Conservation (phyloP, 2,888 invertebrate genomes). For the Diplolepis rosae region DNA sequence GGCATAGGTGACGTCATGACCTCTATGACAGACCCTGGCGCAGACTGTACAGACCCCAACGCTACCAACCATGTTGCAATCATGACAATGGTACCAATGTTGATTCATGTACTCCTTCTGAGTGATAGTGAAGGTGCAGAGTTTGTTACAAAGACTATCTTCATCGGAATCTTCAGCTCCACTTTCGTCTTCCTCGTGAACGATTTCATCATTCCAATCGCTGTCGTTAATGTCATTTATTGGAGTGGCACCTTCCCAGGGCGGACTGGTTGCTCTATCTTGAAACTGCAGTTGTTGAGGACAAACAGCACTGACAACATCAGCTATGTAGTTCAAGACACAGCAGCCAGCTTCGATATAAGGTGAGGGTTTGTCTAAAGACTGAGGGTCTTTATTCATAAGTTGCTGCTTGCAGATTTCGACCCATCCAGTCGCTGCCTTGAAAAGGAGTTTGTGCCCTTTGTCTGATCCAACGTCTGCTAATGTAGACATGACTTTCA, state of each 20-base stretch:
- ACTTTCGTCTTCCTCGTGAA: slow-evolving; percentile 92
- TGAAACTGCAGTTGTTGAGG: slow-evolving; percentile 60
- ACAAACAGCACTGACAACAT: slow-evolving; percentile 79
- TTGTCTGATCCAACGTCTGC: slow-evolving; percentile 89
- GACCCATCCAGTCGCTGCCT: slow-evolving; percentile 88
- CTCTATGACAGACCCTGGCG: slow-evolving; percentile 96
- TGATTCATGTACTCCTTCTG: slow-evolving; percentile 99
- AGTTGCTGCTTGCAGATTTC: slow-evolving; percentile 78
- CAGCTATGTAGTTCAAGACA: slow-evolving; percentile 88
- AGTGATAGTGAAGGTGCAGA: slow-evolving; percentile 97
- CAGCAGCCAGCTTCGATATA: slow-evolving; percentile 86
- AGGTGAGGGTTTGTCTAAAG: slow-evolving; percentile 76
- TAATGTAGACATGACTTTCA: slow-evolving; percentile 86
- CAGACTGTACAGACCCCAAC: slow-evolving; percentile 99
- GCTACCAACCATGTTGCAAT: slow-evolving; percentile 98
- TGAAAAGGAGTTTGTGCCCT: slow-evolving; percentile 88
- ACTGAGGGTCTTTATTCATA: slow-evolving; percentile 74
- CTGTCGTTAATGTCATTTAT: slow-evolving; percentile 77
- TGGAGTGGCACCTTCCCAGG: slow-evolving; percentile 83
- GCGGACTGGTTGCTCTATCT: slow-evolving; percentile 79
- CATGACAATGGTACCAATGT: slow-evolving; percentile 99
- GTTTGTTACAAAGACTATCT: slow-evolving; percentile 90
- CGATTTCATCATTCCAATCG: slow-evolving; percentile 90
- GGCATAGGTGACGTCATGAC: slow-evolving; percentile 97
- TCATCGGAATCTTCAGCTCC: slow-evolving; percentile 95